A percentile compares a stretch with the other conserved stretches of the same genome.
These are phyloP conservation scores for Coregonus sp. DNA, from an alignment of 2,797 vertebrate genomes.

Conservation along the genomic window DNA sequence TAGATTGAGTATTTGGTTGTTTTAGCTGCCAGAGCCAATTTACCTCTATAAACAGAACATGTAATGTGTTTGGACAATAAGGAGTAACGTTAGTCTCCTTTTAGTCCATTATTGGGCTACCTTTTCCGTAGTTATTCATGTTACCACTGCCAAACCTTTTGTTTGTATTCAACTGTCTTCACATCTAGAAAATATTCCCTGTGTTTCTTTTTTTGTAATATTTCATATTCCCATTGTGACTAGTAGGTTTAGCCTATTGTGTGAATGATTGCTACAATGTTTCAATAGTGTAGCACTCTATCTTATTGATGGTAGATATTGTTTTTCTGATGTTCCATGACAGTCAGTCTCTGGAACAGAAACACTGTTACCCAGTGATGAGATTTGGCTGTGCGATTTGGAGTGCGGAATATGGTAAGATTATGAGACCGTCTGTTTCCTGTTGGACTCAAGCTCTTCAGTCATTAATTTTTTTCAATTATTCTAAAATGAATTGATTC, in stretches of 20 bases:
- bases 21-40: too few relatives aligned
- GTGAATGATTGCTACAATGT: neutral
- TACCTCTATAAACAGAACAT: too few relatives aligned
- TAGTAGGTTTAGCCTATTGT: neutral
- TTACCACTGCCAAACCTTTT: neutral
- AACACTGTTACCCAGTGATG: conserved; percentile 84
- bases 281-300: neutral
- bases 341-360: conserved; percentile 87
- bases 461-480: neutral
- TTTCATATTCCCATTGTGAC: too few relatives aligned
- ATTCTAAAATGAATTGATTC: neutral
- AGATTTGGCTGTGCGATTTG: conserved; percentile 92
- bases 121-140: neutral
- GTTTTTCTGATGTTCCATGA: conserved; percentile 23
- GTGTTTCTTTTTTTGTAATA: too few relatives aligned
- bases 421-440: too few relatives aligned
- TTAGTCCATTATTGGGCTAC: too few relatives aligned
- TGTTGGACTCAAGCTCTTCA: neutral
- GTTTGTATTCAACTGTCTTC: too few relatives aligned
- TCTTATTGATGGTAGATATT: neutral
- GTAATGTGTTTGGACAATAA: too few relatives aligned
- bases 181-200: too few relatives aligned
- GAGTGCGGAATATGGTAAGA: conserved; percentile 88
- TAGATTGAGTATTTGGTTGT: too few relatives aligned
- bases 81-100: too few relatives aligned